Base-by-base conservation (phyloP, 2,888 invertebrate genomes). In the Rhodophaea formosa region DNA sequence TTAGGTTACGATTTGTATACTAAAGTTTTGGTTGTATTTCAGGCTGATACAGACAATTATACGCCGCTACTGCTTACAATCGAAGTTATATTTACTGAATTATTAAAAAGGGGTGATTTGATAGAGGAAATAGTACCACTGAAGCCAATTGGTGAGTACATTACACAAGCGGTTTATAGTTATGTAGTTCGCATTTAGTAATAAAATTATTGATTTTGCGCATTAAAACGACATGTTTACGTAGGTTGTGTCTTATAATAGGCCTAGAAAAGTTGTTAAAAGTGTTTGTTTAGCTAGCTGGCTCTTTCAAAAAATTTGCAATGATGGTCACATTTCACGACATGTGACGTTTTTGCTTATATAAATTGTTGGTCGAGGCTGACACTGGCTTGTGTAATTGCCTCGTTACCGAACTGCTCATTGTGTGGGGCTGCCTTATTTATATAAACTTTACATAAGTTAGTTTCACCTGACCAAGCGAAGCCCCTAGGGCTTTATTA, bases 41-140 rank as follows among this genome's bases (percentile, higher is more conserved):
- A 91, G 92, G 80, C 77, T 58, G 84, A 86, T 71, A 82, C 86
- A 29, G 88, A 87, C 60, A 88, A 90, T 71, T 89, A 83, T 69
- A 90, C 92, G 63, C 89, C 94, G 57, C 92, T 94, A 63, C 86
- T 96, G 68, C 91, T 95, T 53, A 94, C 95, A 16, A 77, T 95
- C 63, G 96, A 96, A 84, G 92, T 94, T 49, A 93, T 96, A 74
- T 96, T 96, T 75, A 91, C 92, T 17, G 94, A 94, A 72, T 79
- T 96, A 56, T 76, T 96, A 15, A 94, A 93, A 75, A 92, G 95
- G 61, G 92, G 93, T 42, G 94, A 94, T 68, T 92, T 96, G 91
- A 89, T 92, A 60, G 88, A 94, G 61, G 93, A 93, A 76, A 84
- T 93, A 52, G 79, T 92, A 23, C 93, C 94, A 47, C 74, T 94